Conservation (phyloP, 2,797 vertebrate genomes). For the Potorous gilbertii region DNA sequence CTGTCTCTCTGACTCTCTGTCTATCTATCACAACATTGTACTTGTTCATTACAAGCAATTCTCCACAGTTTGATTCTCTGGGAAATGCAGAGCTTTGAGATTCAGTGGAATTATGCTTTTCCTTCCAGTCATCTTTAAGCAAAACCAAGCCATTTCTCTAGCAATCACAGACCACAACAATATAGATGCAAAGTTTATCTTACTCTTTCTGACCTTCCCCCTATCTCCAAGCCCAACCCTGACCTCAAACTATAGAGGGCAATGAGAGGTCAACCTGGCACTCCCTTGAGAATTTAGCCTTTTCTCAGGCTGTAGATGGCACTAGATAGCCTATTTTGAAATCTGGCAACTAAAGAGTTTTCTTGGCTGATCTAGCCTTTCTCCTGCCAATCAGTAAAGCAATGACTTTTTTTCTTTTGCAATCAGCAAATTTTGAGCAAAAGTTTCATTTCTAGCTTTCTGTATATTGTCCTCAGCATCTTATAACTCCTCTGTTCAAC, state of each 20-base stretch:
- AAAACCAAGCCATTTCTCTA: neutral
- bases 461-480: neutral
- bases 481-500: neutral
- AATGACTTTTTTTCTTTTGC: neutral
- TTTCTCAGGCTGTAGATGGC: neutral
- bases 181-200: neutral
- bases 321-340: neutral
- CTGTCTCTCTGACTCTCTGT: neutral
- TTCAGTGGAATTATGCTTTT: neutral
- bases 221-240: neutral
- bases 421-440: neutral
- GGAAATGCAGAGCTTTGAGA: neutral
- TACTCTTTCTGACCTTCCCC: neutral
- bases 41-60: neutral
- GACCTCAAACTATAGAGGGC: neutral
- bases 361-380: neutral
- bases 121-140: neutral
- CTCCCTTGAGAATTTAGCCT: neutral
- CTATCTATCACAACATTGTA: neutral
- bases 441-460: neutral
- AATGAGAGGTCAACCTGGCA: neutral
- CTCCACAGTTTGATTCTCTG: neutral
- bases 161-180: neutral
- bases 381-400: neutral
- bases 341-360: neutral